A percentile compares a stretch with the other conserved stretches of the same genome.
These are phyloP conservation scores for Megastigmus dorsalis DNA, from an alignment of 2,888 invertebrate species.

Conservation along the genomic window DNA sequence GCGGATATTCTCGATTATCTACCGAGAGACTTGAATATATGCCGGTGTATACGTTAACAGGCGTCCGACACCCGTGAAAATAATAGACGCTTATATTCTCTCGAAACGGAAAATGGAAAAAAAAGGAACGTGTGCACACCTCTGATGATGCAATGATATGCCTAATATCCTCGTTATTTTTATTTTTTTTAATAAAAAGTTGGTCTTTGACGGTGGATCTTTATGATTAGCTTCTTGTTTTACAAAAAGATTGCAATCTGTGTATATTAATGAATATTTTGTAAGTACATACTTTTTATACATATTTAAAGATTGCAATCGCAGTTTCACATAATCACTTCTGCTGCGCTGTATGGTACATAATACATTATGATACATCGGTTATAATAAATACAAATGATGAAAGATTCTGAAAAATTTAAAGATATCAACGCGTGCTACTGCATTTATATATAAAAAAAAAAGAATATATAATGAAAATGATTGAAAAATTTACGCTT, in stretches of 20 bases:
- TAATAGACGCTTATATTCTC: conserved; percentile 33
- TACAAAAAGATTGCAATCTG: not conserved
- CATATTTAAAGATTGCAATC: no score
- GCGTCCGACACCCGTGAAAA: conserved; percentile 45
- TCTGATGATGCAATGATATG: conserved; percentile 16
- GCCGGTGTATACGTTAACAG: conserved; percentile 15
- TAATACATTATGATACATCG: no score
- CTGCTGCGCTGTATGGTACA: no score
- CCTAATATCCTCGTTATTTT: not conserved
- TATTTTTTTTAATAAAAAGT: not conserved
- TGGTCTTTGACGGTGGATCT: not conserved
- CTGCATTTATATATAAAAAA: no score
- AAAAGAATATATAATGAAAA: no score
- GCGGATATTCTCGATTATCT: conserved; percentile 55
- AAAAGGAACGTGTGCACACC: not conserved
- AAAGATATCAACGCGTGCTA: no score
- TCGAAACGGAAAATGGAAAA: conserved; percentile 33
- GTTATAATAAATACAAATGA: no score
- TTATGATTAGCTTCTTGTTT: not conserved
- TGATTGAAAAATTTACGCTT: no score
- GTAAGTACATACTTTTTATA: no score
- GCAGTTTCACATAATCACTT: no score
- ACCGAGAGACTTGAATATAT: conserved; percentile 6
- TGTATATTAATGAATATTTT: no score
- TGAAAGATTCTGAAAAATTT: no score